Evolutionary conservation across 1,140 invertebrate species (phyloP).

Genomic region (Notospermus geniculatus): DNA sequence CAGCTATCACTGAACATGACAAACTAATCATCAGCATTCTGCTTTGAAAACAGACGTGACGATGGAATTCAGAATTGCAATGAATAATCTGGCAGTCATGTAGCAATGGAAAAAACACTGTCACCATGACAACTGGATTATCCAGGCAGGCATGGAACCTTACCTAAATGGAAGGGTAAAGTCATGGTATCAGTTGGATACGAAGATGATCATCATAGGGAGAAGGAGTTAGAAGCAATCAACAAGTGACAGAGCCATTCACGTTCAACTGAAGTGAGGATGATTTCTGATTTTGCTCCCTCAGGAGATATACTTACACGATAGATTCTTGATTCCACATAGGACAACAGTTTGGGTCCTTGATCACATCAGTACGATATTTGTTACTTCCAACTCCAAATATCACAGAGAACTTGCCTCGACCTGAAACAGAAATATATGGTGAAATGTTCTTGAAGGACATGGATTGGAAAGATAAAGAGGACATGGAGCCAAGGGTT

Average conservation of each 20-base stretch:
- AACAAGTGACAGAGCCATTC: not conserved
- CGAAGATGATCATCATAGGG: not conserved
- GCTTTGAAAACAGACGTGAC: too few species aligned
- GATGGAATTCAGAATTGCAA: too few species aligned
- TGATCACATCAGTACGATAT: conserved; percentile 42
- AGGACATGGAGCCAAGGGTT: not conserved
- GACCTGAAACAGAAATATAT: conserved; percentile 33
- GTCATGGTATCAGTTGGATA: not conserved
- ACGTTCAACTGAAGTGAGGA: not conserved
- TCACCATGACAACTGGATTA: too few species aligned
- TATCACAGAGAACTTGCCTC: conserved; percentile 49
- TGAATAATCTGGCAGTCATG: too few species aligned
- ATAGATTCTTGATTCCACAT: conserved; percentile 51
- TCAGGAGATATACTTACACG: conserved; percentile 35
- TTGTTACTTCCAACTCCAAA: conserved; percentile 49
- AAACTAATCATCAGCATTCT: too few species aligned
- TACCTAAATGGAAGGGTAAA: not conserved
- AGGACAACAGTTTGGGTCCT: conserved; percentile 40
- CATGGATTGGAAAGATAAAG: not conserved
- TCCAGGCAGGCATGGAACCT: too few species aligned
- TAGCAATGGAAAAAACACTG: too few species aligned
- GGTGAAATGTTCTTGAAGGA: not conserved
- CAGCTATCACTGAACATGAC: too few species aligned
- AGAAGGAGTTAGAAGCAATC: not conserved
- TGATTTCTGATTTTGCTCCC: not conserved